Evolutionary conservation across 2,888 invertebrate species (phyloP), one percentile per base, ranked within the genome.

Genomic region (Leptinotarsa haldemani): DNA sequence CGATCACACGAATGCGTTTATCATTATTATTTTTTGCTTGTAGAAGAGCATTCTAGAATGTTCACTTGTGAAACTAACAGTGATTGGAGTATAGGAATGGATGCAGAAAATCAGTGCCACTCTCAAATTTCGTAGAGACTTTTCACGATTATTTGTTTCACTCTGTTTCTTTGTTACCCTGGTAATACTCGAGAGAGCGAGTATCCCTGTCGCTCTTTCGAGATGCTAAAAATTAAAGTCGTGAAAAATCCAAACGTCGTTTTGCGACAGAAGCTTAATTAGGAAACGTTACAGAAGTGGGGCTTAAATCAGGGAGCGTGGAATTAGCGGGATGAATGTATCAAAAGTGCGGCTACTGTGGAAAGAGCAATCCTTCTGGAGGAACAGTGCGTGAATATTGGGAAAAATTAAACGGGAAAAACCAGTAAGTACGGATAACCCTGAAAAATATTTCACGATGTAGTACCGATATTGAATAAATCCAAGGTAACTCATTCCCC

Each of bases 191-290:
- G 76, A 76, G 68, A 65, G 79, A 80, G 81, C 83, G 83, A 82
- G 83, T 79, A 81, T 81, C 81, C 80, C 81, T 81, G 80, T 77
- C 61, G 72, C 69, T 70, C 83, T 84, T 81, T 46, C 46, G 84
- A 84, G 84, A 84, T 81, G 85, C 84, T 83, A 86, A 87, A 87
- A 87, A 87, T 87, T 87, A 86, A 53, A 40, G 84, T 86, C 85
- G 84, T 84, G 84, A 87, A 87, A 87, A 87, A 86, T 85, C 85
- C 83, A 85, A 86, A 86, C 87, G 86, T 85, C 87, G 85, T 87
- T 87, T 84, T 86, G 86, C 87, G 87, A 88, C 88, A 88, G 87
- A 86, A 85, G 87, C 87, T 88, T 88, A 88, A 88, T 88, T 88
- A 88, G 88, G 86, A 87, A 87, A 86, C 87, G 87, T 87, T 88